A percentile compares a stretch with the other conserved stretches of the same genome.
Evolutionary conservation across 2,113 vertebrate genomes (phyloP).

Genomic region (Cisticola juncidis): DNA sequence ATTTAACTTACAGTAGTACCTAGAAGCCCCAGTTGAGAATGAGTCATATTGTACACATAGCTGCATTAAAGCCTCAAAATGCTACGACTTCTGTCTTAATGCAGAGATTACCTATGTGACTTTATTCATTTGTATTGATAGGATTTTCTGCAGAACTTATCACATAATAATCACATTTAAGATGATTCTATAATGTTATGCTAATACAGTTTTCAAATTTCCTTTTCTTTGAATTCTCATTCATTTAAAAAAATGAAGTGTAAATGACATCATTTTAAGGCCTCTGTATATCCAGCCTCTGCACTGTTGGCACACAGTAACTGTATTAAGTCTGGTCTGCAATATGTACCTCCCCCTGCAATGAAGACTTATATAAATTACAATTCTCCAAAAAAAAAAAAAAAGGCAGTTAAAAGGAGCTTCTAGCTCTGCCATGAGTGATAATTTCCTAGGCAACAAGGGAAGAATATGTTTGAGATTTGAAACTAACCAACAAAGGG

Average conservation of each 20-base stretch:
- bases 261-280: background rate
- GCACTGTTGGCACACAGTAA: background rate
- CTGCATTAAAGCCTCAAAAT: background rate
- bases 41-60: background rate
- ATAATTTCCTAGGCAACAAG: slow-evolving; percentile 68
- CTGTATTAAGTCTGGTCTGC: background rate
- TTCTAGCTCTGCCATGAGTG: slow-evolving; percentile 31
- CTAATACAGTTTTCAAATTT: background rate
- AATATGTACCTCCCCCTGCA: background rate
- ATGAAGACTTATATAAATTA: background rate
- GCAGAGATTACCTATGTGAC: background rate
- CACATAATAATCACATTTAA: background rate
- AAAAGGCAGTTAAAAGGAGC: slow-evolving; percentile 1
- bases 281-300: background rate
- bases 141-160: background rate
- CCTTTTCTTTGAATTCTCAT: background rate
- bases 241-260: background rate
- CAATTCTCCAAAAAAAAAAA: background rate
- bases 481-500: slow-evolving; percentile 24
- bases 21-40: background rate
- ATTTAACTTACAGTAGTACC: background rate
- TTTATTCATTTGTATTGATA: background rate
- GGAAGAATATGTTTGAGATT: slow-evolving; percentile 24
- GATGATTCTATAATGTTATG: background rate
- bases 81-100: background rate